Evolutionary conservation across 2,888 invertebrate species (phyloP), one percentile per base, ranked within the genome.

Genomic region (Ormyrus labotus): DNA sequence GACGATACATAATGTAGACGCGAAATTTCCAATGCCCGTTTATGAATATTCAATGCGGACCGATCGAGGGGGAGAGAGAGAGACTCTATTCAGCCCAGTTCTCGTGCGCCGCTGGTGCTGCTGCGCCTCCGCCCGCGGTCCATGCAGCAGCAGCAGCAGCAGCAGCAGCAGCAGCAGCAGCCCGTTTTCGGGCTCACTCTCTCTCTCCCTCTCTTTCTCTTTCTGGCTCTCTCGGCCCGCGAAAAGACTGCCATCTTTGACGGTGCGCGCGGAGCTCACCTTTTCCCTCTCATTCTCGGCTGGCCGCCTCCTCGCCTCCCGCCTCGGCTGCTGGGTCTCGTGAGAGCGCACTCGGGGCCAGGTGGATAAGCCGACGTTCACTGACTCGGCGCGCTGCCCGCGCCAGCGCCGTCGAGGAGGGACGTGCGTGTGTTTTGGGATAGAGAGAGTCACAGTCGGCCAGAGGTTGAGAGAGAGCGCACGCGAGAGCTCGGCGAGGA

Each of bases 41-140:
- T 45, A 78, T 73, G 73, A 78, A 78, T 78, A 78, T 78, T 73
- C 68, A 78, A 34, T 8, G 34, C 19, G 51, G 34, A 13, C 2
- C 51, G 55, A 50, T 13, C 58, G 64, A 58, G 57, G 68, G 48
- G 51, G 50, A 63, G 61, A 69, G 45, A 77, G 45, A 64, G 5
- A 65, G 65, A 7, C n/a, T 48, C 65, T 55, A 13, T 47, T 13
- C 19, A 8, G 48, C 8, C 50, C 50, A 47, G 13, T 11, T 13
- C 51, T n/a, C 53, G 48, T n/a, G 45, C 69, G 58, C 45, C 50
- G 58, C 60, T 78, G 64, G 73, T 65, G 74, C 74, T 70, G 65
- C 70, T 71, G 70, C 64, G 50, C 73, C 79, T 74, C 63, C 69
- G 64, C 79, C 68, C 57, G 61, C 68, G 69, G 63, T 63, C 78